These are phyloP conservation scores for Sorex maritimensis DNA, from an alignment of 2,797 vertebrate genomes.

Conservation along the genomic window DNA sequence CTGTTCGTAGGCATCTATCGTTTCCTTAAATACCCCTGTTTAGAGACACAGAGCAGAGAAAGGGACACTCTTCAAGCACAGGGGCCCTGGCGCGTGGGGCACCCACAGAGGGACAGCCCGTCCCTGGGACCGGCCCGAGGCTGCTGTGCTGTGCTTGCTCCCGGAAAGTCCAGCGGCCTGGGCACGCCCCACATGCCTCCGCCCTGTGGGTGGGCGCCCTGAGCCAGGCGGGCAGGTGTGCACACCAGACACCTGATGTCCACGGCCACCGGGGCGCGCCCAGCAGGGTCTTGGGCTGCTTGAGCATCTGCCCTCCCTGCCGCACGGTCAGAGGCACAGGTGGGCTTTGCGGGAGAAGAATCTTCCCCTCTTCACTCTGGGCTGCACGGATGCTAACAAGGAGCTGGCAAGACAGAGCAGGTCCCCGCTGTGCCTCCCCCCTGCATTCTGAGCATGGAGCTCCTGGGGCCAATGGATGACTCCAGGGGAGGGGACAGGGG, in stretches of 20 bases:
- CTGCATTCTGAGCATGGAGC: neutral
- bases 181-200: neutral
- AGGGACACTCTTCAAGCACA: neutral
- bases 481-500: neutral
- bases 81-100: fast-evolving
- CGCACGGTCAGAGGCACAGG: neutral
- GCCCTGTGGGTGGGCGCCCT: neutral
- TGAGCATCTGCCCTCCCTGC: neutral
- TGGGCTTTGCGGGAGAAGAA: neutral
- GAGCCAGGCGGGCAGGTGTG: fast-evolving
- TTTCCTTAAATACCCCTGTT: neutral
- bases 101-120: neutral
- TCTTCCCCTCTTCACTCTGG: neutral
- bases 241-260: fast-evolving
- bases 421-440: neutral
- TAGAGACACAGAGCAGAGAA: neutral
- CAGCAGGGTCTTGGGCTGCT: neutral
- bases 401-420: neutral
- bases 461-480: neutral
- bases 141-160: neutral
- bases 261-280: fast-evolving
- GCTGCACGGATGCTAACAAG: neutral
- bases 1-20: neutral
- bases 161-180: neutral
- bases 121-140: neutral